Evolutionary conservation across 2,888 invertebrate species (phyloP), one percentile per base, ranked within the genome.

Genomic region (Temnothorax ravouxi): DNA sequence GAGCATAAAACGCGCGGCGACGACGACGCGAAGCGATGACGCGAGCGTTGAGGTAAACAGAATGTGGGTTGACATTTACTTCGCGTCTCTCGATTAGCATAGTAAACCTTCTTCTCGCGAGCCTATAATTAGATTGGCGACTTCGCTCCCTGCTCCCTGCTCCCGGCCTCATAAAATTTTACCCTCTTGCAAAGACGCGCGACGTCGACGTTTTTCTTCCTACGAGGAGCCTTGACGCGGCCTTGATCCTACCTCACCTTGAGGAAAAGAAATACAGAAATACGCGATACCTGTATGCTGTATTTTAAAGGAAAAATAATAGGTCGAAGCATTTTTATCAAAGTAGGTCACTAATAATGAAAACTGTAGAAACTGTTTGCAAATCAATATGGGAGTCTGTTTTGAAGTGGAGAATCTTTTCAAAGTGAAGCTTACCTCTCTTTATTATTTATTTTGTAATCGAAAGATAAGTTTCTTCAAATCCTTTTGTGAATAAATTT

Each of bases 1-100:
- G 86, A 54, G 80, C 79, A 62, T 86, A 75, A 86, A 64, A 64
- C 69, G 47, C 47, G 59, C 62, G 64, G 3, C 29, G 29, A 29
- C 29, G 72, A 29, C 29, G 72, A 64, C 76, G 69, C 62, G 74
- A 77, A 47, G 56, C 59, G 76, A 84, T 86, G 89, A 88, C 84
- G 84, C 76, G 82, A 86, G 82, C 81, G 69, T 21, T 71, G 80
- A 79, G 84, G 85, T 90, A 92, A 92, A 91, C 88, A 90, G 89
- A 91, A 91, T 91, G 92, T 91, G 91, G 92, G 89, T 91, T 92
- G 93, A 93, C 93, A 93, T 93, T 93, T 91, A 90, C 91, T 89
- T 67, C 66, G 66, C 90, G 75, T 85, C 77, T 83, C 88, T 88
- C 91, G 91, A 94, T 93, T 93, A 93, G 92, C 93, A 93, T 93